These are phyloP conservation scores for Schlechtendalia chinensis DNA, from an alignment of 1,140 invertebrate genomes.

Conservation along the genomic window DNA sequence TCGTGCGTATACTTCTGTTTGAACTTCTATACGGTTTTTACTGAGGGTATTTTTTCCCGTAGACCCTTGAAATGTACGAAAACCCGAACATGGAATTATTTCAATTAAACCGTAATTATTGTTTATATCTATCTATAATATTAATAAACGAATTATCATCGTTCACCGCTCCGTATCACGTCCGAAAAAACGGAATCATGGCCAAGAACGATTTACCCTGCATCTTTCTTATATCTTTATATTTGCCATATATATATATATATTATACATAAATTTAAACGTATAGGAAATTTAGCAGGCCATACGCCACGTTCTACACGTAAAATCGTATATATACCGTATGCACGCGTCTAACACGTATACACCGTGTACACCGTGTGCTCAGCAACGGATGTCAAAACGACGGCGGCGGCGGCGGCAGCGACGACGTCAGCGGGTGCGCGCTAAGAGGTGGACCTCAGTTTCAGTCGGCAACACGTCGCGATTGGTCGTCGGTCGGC, in stretches of 20 bases:
- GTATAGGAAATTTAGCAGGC: not conserved
- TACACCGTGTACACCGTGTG: not conserved
- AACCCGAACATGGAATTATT: not conserved
- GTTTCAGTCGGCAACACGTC: not conserved
- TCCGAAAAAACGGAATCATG: not conserved
- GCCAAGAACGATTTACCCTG: not conserved
- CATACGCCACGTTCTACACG: not conserved
- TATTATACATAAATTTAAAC: not conserved
- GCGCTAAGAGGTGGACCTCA: not conserved
- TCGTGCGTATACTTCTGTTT: not conserved
- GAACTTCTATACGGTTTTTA: too few species aligned
- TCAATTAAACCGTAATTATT: not conserved
- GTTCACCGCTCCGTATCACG: not conserved
- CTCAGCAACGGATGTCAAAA: not conserved
- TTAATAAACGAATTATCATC: too few species aligned
- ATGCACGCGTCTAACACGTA: too few species aligned
- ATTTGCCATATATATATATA: not conserved
- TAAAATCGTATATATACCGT: not conserved
- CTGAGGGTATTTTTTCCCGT: not conserved
- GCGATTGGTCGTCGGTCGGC: conserved; percentile 1
- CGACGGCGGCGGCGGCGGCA: not conserved
- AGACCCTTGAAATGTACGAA: not conserved
- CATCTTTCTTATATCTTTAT: not conserved
- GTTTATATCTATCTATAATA: too few species aligned
- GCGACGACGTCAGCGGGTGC: not conserved